A percentile compares a stretch with the other conserved stretches of the same genome.
Conservation (phyloP, 1,140 invertebrate genomes). For the Notospermus geniculatus region DNA sequence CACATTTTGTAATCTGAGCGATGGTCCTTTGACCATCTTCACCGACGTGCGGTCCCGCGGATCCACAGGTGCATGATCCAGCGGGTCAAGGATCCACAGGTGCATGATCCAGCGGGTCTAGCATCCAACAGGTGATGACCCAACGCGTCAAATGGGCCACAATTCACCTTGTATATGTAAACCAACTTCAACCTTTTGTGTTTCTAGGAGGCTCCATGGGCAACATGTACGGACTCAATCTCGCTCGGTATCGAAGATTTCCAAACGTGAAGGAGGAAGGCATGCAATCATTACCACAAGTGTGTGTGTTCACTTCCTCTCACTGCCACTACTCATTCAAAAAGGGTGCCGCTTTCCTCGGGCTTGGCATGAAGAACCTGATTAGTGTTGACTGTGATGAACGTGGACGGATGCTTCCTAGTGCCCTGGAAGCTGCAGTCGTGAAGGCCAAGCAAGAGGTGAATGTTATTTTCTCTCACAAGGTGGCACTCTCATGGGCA, state of each 20-base stretch:
- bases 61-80: too few species aligned
- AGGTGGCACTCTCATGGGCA: neutral
- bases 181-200: neutral
- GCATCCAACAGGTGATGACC: too few species aligned
- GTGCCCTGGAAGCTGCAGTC: slow-evolving; percentile 83
- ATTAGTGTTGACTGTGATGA: slow-evolving; percentile 86
- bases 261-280: slow-evolving; percentile 93
- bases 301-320: slow-evolving; percentile 68
- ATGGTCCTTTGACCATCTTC: too few species aligned
- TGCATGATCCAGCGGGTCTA: too few species aligned
- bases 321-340: slow-evolving; percentile 97
- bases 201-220: slow-evolving; percentile 88
- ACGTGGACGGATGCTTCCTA: slow-evolving; percentile 81
- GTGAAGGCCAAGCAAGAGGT: slow-evolving; percentile 72
- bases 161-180: too few species aligned
- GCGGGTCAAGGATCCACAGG: too few species aligned
- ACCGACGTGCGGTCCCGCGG: too few species aligned
- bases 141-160: too few species aligned
- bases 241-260: slow-evolving; percentile 89
- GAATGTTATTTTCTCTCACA: neutral
- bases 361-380: slow-evolving; percentile 92
- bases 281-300: slow-evolving; percentile 76
- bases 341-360: slow-evolving; percentile 89
- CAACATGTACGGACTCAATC: slow-evolving; percentile 92
- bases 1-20: too few species aligned